Percentiles rank a stretch among this genome's conserved stretches.
These are phyloP conservation scores for Hippocampus kuda DNA, from an alignment of 2,797 vertebrate genomes.

Conservation along the genomic window DNA sequence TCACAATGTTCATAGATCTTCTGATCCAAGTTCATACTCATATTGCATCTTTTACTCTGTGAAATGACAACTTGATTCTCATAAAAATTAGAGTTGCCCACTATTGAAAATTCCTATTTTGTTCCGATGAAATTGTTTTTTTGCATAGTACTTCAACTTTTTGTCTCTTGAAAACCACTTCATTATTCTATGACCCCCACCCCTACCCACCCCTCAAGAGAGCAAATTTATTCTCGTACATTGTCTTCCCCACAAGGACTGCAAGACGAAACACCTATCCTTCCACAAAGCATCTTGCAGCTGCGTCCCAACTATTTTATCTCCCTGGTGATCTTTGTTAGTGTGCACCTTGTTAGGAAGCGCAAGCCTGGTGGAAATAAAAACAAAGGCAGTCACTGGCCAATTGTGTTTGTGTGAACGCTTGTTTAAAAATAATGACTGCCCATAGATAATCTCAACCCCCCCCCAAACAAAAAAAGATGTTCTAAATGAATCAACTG, in stretches of 20 bases:
- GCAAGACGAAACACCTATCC: too few species aligned
- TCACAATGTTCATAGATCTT: background rate
- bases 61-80: background rate
- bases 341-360: constrained; percentile 27
- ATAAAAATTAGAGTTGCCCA: background rate
- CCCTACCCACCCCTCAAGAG: too few species aligned
- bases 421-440: background rate
- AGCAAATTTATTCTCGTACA: too few species aligned
- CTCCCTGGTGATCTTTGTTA: constrained; percentile 26
- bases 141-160: too few species aligned
- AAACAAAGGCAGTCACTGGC: too few species aligned
- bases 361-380: constrained; percentile 9
- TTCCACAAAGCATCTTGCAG: background rate
- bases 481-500: too few species aligned
- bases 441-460: too few species aligned
- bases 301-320: constrained; percentile 8
- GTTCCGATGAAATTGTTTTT: background rate
- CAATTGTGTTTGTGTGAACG: too few species aligned
- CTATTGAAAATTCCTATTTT: background rate
- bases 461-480: too few species aligned
- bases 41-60: background rate
- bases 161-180: too few species aligned
- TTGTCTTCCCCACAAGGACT: too few species aligned
- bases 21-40: background rate
- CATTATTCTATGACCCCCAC: too few species aligned